Conservation (phyloP, 2,797 vertebrate genomes). For the Sebastes hubbsi region DNA sequence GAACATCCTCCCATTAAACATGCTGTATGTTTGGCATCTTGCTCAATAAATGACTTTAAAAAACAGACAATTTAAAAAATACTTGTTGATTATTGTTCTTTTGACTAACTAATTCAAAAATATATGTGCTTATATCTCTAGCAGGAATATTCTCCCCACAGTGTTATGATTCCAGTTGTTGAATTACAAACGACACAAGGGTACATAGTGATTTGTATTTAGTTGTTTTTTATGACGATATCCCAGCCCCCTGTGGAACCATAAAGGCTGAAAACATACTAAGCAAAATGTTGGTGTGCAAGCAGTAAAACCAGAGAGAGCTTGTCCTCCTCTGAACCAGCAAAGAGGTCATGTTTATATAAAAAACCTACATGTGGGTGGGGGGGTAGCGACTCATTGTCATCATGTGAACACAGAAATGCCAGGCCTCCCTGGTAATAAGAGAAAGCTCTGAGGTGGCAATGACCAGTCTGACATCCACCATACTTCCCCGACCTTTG, state of each 20-base stretch:
- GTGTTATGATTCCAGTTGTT: not conserved
- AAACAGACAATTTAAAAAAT: not conserved
- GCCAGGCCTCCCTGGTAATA: constrained; percentile 46
- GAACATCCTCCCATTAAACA: not conserved
- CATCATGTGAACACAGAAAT: constrained; percentile 42
- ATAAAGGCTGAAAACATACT: constrained; percentile 30
- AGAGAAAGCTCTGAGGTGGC: constrained; percentile 44
- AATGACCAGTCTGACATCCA: constrained; percentile 25
- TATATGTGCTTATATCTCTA: not conserved
- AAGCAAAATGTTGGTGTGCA: constrained; percentile 16
- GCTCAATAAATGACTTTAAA: not conserved
- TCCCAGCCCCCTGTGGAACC: constrained; percentile 10
- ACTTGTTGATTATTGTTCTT: not conserved
- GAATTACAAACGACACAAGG: not conserved
- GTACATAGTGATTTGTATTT: constrained; percentile 13
- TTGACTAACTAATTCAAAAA: not conserved
- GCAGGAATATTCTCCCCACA: not conserved
- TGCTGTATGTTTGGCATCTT: not conserved
- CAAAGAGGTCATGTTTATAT: constrained; percentile 43
- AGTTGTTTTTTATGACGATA: constrained; percentile 17
- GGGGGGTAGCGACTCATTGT: not conserved
- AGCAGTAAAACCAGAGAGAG: constrained; percentile 20
- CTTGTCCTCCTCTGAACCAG: constrained; percentile 35
- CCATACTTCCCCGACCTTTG: constrained; percentile 38
- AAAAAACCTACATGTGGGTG: constrained; percentile 1